Evolutionary conservation across 2,888 invertebrate genomes (phyloP), one percentile per base, ranked within the genome.

Genomic region (Acleris laterana): DNA sequence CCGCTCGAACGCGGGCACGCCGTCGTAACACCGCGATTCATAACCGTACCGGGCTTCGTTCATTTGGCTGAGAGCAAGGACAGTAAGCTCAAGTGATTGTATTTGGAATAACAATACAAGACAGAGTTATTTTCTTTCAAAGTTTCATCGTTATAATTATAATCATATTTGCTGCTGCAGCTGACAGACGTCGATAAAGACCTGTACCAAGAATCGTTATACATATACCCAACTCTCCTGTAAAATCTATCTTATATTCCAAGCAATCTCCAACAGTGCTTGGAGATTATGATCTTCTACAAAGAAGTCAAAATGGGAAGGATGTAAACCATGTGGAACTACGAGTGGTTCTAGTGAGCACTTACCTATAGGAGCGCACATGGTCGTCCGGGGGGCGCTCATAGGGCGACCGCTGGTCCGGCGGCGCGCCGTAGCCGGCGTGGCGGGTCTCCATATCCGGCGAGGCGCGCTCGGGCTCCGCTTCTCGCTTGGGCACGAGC

Each of bases 391-490:
- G 95, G 19, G 95, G 94, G 1, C 95, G 93, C 73, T 96, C 96
- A 81, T 96, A 96, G 0, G 95, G 94, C 61, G 94, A 94, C 38
- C 95, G 90, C 73, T 95, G 95, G 70, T 94, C 94, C 71, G 95
- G 94, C 80, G 94, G 94, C 84, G 95, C 95, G 74, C 94, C 95
- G 84, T 95, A 95, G 71, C 94, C 94, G 77, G 94, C 94, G 82
- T 94, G 94, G 83, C 94, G 93, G 84, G 95, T 94, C 81, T 96
- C 96, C 95, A 96, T 95, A 78, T 95, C 95, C 90, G 96, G 73
- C 70, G 96, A 96, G 88, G 96, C 96, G 90, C 94, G 88, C 95
- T 96, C 93, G 90, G 90, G 87, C 84, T 92, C 93, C 88, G 93
- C 74, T 88, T 96, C 96, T 42, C 95, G 94, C 92, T 96, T 96